phyloP scores from a whole-genome alignment of 2,113 vertebrate species.

The Cyprinodon brontotheroides region DNA sequence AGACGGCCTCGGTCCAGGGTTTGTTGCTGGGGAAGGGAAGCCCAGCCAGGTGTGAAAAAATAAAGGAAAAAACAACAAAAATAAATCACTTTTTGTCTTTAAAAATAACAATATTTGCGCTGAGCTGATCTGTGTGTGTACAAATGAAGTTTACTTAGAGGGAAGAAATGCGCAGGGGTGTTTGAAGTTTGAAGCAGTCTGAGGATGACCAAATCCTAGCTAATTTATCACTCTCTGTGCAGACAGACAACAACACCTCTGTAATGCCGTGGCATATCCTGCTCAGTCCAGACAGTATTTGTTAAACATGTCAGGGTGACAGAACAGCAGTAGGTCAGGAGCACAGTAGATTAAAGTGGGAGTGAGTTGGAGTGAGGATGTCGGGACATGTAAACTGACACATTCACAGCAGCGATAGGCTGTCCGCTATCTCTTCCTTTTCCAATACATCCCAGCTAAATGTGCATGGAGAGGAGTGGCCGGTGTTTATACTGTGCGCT shows the following conservation, averaged over 20 bases:
- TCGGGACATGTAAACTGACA: slow-evolving; percentile 69
- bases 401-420: slow-evolving; percentile 49
- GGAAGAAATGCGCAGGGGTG: slow-evolving; percentile 20
- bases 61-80: slow-evolving; percentile 9
- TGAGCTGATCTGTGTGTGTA: slow-evolving; percentile 21
- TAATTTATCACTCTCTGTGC: slow-evolving; percentile 63
- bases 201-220: slow-evolving; percentile 46
- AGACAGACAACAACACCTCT: slow-evolving; percentile 65
- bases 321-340: slow-evolving; percentile 89
- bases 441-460: slow-evolving; percentile 41
- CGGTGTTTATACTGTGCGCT: slow-evolving; percentile 45
- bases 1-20: slow-evolving; percentile 39
- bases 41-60: slow-evolving; percentile 19
- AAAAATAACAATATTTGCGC: slow-evolving; percentile 19
- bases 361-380: slow-evolving; percentile 65
- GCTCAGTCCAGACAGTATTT: slow-evolving; percentile 86
- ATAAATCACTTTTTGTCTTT: slow-evolving; percentile 20
- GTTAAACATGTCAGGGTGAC: slow-evolving; percentile 96
- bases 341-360: slow-evolving; percentile 78
- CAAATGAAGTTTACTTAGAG: slow-evolving; percentile 1
- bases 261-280: slow-evolving; percentile 73
- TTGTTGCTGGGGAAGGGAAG: slow-evolving; percentile 26
- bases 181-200: slow-evolving; percentile 51
- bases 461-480: slow-evolving; percentile 20
- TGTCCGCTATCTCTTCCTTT: slow-evolving; percentile 52